Evolutionary conservation across 2,113 vertebrate species (phyloP).

Genomic region (Scartelaos histophorus): DNA sequence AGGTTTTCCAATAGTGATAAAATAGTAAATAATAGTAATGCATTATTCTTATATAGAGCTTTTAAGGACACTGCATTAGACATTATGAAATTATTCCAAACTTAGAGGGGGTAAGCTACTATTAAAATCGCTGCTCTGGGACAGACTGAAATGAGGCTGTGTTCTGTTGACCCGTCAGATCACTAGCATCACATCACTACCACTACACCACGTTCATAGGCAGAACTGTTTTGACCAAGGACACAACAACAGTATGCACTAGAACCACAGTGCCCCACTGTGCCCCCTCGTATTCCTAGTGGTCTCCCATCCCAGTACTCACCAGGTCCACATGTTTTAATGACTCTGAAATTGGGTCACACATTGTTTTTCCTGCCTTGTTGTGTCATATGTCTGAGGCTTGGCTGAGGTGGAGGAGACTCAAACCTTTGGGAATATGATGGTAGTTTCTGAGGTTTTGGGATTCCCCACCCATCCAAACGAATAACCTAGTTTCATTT

Average conservation of each 20-base stretch:
- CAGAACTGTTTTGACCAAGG: not conserved
- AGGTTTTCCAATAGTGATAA: no score
- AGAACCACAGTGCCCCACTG: no score
- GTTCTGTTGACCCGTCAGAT: no score
- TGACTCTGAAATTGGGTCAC: slow-evolving; percentile 56
- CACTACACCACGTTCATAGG: no score
- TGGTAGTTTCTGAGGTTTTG: slow-evolving; percentile 51
- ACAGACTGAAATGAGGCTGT: not conserved
- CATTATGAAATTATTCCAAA: not conserved
- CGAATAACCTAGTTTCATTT: slow-evolving; percentile 36
- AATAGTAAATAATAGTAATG: not conserved
- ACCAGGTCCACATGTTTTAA: not conserved
- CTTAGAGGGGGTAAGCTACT: not conserved
- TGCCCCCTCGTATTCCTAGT: no score
- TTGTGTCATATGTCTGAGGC: slow-evolving; percentile 43
- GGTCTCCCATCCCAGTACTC: no score
- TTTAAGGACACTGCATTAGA: not conserved
- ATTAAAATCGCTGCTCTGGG: not conserved
- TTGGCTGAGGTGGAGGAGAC: slow-evolving; percentile 18
- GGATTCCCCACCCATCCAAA: slow-evolving; percentile 55
- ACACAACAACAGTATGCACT: not conserved
- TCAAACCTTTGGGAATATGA: slow-evolving; percentile 51
- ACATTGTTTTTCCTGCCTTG: slow-evolving; percentile 37
- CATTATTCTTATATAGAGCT: not conserved
- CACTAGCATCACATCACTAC: no score